Evolutionary conservation across 2,797 vertebrate species (phyloP).

Genomic region (Paratrypauchen microcephalus): DNA sequence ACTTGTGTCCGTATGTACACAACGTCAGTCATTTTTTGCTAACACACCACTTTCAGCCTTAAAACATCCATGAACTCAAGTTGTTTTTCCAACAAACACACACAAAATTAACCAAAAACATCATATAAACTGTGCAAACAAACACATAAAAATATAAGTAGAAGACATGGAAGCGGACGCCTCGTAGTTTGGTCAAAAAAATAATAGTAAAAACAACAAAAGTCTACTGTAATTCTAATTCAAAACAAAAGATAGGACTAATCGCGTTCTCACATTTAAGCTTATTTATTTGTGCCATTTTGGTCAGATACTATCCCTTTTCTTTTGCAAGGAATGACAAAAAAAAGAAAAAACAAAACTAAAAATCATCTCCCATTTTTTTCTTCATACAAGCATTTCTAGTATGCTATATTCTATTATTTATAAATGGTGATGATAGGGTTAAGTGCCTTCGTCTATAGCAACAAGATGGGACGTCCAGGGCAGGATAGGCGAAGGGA

Average conservation of each 20-base stretch:
- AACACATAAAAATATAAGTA: slow-evolving; percentile 37
- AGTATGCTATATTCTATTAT: neutral
- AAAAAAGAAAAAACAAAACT: slow-evolving; percentile 65
- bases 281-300: slow-evolving; percentile 85
- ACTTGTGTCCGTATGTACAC: neutral
- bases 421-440: slow-evolving; percentile 1
- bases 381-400: slow-evolving; percentile 7
- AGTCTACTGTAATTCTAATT: slow-evolving; percentile 83
- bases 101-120: slow-evolving; percentile 28
- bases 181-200: slow-evolving; percentile 66
- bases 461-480: slow-evolving; percentile 16
- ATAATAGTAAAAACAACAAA: slow-evolving; percentile 82
- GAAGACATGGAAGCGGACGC: slow-evolving; percentile 38
- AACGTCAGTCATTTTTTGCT: slow-evolving; percentile 18
- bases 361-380: slow-evolving; percentile 61
- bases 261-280: slow-evolving; percentile 89
- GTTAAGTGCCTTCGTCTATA: slow-evolving; percentile 50
- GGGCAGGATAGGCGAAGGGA: slow-evolving; percentile 25
- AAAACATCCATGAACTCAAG: slow-evolving; percentile 7
- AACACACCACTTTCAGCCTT: slow-evolving; percentile 5
- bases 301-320: slow-evolving; percentile 68
- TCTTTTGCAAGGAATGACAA: slow-evolving; percentile 74
- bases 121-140: slow-evolving; percentile 51
- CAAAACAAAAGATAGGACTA: slow-evolving; percentile 91
- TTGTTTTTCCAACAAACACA: slow-evolving; percentile 24